Percentiles rank a stretch among this genome's conserved stretches.
Conservation (phyloP, 2,888 invertebrate genomes). For the Nomada hirtipes region DNA sequence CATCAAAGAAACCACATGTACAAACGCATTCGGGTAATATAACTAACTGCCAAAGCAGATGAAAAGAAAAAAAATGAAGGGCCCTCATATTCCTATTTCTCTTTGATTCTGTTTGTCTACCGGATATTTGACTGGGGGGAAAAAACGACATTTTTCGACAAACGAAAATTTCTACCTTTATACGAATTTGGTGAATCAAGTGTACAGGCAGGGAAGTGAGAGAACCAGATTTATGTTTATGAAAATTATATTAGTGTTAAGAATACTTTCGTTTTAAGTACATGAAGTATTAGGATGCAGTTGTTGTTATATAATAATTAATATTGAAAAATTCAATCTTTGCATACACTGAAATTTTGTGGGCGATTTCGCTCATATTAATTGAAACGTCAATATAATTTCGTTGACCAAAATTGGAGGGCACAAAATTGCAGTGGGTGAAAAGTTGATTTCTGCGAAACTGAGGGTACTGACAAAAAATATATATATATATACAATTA, state of each 20-base stretch:
- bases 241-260: constrained; percentile 50
- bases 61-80: constrained; percentile 63
- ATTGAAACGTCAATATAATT: background rate
- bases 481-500: constrained; percentile 28
- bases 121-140: constrained; percentile 19
- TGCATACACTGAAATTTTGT: constrained; percentile 50
- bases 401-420: background rate
- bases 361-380: background rate
- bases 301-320: constrained; percentile 30
- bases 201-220: constrained; percentile 69
- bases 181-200: constrained; percentile 63
- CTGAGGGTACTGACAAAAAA: constrained; percentile 29
- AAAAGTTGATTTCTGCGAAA: constrained; percentile 51
- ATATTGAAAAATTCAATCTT: constrained; percentile 51
- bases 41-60: constrained; percentile 67
- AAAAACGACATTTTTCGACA: constrained; percentile 23
- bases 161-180: constrained; percentile 37
- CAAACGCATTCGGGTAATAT: constrained; percentile 68
- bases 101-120: constrained; percentile 56
- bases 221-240: constrained; percentile 40
- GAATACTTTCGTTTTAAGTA: constrained; percentile 21
- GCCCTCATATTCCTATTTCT: constrained; percentile 65
- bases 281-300: constrained; percentile 31
- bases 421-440: constrained; percentile 26
- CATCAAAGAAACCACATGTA: constrained; percentile 73